phyloP scores from a whole-genome alignment of 2,888 invertebrate species.

The Scaeva pyrastri region DNA sequence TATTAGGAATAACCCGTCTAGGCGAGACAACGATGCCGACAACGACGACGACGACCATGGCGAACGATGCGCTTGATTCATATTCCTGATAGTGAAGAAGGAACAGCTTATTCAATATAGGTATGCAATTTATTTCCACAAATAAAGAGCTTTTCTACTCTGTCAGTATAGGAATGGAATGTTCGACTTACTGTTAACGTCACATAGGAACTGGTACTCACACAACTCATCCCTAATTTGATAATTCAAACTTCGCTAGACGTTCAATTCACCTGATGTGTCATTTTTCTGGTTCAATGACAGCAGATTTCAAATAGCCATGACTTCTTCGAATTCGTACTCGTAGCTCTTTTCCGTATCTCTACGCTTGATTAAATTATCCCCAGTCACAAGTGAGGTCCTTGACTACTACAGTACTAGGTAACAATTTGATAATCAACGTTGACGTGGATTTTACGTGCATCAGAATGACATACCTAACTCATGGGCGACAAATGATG shows the following conservation, averaged over 20 bases:
- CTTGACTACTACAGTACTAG: slow-evolving; percentile 9
- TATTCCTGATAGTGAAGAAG: slow-evolving; percentile 45
- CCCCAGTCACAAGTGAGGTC: no score
- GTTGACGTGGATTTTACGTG: slow-evolving; percentile 4
- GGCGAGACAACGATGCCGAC: slow-evolving; percentile 21
- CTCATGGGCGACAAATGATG: background rate
- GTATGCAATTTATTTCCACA: slow-evolving; percentile 64
- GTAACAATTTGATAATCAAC: slow-evolving; percentile 44
- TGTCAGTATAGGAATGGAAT: slow-evolving; percentile 64
- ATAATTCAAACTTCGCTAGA: background rate
- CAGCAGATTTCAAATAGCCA: background rate
- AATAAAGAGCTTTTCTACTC: slow-evolving; percentile 59
- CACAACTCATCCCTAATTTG: background rate
- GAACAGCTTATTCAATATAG: slow-evolving; percentile 19
- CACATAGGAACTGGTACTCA: background rate
- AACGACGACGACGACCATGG: no score
- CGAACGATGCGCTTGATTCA: background rate
- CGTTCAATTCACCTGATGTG: slow-evolving; percentile 18
- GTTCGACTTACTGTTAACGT: slow-evolving; percentile 12
- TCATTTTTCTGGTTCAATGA: background rate
- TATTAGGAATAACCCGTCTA: slow-evolving; percentile 22
- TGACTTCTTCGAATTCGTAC: background rate
- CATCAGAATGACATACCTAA: slow-evolving; percentile 4
- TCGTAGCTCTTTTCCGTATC: no score
- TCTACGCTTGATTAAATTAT: slow-evolving; percentile 10